Base-by-base conservation (phyloP, 2,797 vertebrate species). In the Mareca strepera region DNA sequence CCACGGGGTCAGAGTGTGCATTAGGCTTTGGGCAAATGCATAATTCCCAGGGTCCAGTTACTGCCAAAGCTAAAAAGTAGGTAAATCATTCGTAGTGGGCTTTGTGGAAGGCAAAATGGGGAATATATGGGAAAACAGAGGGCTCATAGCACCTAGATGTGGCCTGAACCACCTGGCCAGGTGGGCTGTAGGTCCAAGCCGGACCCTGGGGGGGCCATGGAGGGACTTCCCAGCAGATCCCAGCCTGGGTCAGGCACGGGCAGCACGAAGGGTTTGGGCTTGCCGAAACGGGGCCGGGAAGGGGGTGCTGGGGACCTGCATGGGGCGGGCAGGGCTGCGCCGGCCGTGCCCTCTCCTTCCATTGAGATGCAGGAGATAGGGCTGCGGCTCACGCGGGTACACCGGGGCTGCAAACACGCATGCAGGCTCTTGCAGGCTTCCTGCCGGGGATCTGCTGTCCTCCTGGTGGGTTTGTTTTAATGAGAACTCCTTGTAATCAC, bases 341-440 rank as follows among this genome's bases (percentile, higher is more conserved):
- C 3, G 5, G 79, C 86, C n/a, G 0, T 92, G 86, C 87, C 72
- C 43, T 86, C 88, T 85, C 46, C 39, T 86, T 82, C 75, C 0
- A 0, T 0, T 44, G 52, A 94, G 94, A 96, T 96, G 62, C 44
- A 68, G 76, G 28, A 93, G 95, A 95, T 94, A 95, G 69, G 76
- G 66, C 69, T 87, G 84, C 1, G 33, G 85, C 73, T 77, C 0
- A 1, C 63, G 80, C 16, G 2, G 41, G 37, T 53, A 33, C 64
- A 58, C 33, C 2, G 1, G 46, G 43, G 91, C 23, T 78, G 46
- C 62, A 77, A 81, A 52, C 1, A 1, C 75, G 39, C 91, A 74
- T n/a, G 94, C 90, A 96, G 82, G 80, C 39, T 88, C 82, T 90
- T 93, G 94, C 77, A 91, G 59, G 69, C 81, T 88, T 92, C 70